These are phyloP conservation scores for Tanypteryx hageni DNA, from an alignment of 2,888 invertebrate species.

Conservation along the genomic window DNA sequence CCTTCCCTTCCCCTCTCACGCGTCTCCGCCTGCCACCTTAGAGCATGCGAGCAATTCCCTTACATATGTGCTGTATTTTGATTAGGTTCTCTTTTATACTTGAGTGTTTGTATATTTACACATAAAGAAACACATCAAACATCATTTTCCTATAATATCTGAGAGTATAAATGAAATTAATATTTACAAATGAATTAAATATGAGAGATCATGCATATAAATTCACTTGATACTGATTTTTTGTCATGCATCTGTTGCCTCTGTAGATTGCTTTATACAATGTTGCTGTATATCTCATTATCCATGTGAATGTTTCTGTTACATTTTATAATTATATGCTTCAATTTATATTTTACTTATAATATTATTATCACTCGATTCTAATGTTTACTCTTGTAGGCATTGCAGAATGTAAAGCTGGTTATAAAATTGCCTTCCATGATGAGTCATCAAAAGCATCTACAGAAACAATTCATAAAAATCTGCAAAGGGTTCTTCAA, in stretches of 20 bases:
- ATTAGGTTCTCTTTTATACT: too few relatives aligned
- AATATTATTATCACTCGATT: neutral
- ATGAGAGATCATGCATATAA: neutral
- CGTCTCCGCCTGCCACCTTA: too few relatives aligned
- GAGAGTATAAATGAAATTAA: neutral
- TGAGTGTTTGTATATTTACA: too few relatives aligned
- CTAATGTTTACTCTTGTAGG: neutral
- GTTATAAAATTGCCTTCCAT: conserved; percentile 40
- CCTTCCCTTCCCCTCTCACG: too few relatives aligned
- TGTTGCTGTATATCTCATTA: too few relatives aligned
- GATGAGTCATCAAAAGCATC: neutral
- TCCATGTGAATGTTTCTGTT: neutral
- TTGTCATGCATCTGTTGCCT: too few relatives aligned
- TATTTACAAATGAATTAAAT: neutral
- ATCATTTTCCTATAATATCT: neutral
- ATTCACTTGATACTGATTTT: too few relatives aligned
- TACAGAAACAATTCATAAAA: conserved; percentile 3
- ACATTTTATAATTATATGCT: neutral
- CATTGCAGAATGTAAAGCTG: conserved; percentile 46
- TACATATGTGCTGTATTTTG: too few relatives aligned
- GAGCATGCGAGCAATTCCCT: too few relatives aligned
- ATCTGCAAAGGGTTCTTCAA: conserved; percentile 20
- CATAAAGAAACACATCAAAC: neutral
- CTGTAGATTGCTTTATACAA: too few relatives aligned
- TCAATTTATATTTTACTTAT: neutral